Base-by-base conservation (phyloP, 1,140 invertebrate species). In the Euglossa dilemma region DNA sequence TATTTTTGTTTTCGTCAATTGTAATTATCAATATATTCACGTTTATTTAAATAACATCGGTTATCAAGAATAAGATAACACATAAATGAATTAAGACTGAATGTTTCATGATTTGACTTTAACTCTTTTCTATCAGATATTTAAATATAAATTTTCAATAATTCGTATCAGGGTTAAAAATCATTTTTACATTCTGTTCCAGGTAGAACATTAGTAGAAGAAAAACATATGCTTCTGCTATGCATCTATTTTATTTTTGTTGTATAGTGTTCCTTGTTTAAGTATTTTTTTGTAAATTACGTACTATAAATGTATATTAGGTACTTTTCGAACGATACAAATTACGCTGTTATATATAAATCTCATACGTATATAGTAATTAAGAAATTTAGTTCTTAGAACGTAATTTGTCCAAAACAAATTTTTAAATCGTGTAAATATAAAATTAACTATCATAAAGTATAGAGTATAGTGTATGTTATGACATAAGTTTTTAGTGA, bases 351-450 rank as follows among this genome's bases (percentile, higher is more conserved):
- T 74, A 73, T 47, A 75, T 50, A 75, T 75, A 43, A 67, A 56
- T 75, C 36, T 73, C 43, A 6, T 50, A 28, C 25, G 11, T 56
- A 57, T 8, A 45, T 63, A 63, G 43, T 61, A 63, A 73, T 54
- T 63, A 54, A 73, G 28, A 45, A 54, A 25, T 80, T 47, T 57
- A 73, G 54, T 23, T 50, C 11, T 16, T 23, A 56, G 18, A 45
- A 75, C 66, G 45, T 20, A 50, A 43, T 45, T 45, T 47, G 12
- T 72, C 18, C 1, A 16, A 18, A 47, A 36, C 2, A 56, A 54
- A 54, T 71, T 45, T 57, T 63, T 72, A 57, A 70, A 78, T 71
- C 16, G 20, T 83, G 81, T 83, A 83, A 83, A 83, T 83, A 83
- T 56, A 83, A 77, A 69, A 71, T 6, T 63, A 28, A 76, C 56